Evolutionary conservation across 1,140 invertebrate species (phyloP), one percentile per base, ranked within the genome.

Genomic region (Drosophila lini): DNA sequence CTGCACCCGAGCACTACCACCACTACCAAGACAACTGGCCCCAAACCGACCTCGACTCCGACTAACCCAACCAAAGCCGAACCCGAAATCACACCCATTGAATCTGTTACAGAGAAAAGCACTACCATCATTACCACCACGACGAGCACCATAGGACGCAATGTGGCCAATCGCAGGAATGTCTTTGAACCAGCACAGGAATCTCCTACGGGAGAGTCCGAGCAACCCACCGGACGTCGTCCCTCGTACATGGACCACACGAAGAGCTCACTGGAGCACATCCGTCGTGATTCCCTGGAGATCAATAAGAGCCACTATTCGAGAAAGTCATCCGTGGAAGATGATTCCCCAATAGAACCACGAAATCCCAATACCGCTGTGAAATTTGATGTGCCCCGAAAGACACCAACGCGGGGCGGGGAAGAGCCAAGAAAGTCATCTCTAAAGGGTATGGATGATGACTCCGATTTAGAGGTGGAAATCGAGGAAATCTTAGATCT

Each of bases 401-500:
- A 84, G 36, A 64, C 58, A 22, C 42, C 61, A 25, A 31, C 56
- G 50, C 36, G 53, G 22, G 47, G 80, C 38, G 93, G 94, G 16
- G 69, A 65, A 5, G 61, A 67, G 32, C 38, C 55, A 1, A 28
- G 63, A 2, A 77, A 53, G 57, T 5, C 11, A 0, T 42, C 74
- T 0, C 38, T 69, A 0, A 67, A 78, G 34, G 22, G 32, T 2
- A 71, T 57, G 16, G 57, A 55, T n/a, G 42, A 75, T 7, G 65
- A 69, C 40, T 67, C 65, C 32, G 74, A 78, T 8, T 16, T 36
- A 10, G 77, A 94, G 61, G 10, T 57, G 1, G 77, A 94, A 61
- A 94, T 96, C 62, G 96, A 96, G 88, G 94, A 95, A 67, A 96
- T 96, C 64, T 95, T 94, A 68, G 95, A 96, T 75, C 80, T 96